Percentiles rank a stretch among this genome's conserved stretches.
Conservation (phyloP, 1,140 invertebrate genomes). For the Pseudomyrmex dendroicus region DNA sequence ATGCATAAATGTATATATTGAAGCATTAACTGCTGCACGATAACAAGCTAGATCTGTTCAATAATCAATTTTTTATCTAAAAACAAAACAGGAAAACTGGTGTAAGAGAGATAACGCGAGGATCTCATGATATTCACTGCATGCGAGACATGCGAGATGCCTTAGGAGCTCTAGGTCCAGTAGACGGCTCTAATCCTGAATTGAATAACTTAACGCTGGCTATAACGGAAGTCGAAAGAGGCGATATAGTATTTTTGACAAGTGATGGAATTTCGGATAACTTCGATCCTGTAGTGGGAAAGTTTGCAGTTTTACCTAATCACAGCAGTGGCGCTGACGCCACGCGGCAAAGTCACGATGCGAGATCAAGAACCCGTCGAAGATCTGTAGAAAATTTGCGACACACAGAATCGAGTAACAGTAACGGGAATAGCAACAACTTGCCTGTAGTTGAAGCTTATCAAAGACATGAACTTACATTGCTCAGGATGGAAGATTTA, state of each 20-base stretch:
- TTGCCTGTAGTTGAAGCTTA: conserved; percentile 92
- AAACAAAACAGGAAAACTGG: conserved; percentile 75
- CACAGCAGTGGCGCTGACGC: conserved; percentile 76
- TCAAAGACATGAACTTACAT: conserved; percentile 92
- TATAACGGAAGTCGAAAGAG: conserved; percentile 92
- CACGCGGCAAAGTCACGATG: conserved; percentile 68
- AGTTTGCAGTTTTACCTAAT: conserved; percentile 90
- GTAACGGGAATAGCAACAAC: conserved; percentile 82
- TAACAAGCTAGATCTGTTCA: background rate
- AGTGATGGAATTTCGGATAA: conserved; percentile 97
- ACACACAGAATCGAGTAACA: conserved; percentile 65
- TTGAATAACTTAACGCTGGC: conserved; percentile 96
- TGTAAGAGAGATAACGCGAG: conserved; percentile 84
- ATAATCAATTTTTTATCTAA: conserved; percentile 1
- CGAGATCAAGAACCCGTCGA: conserved; percentile 83
- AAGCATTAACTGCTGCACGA: background rate
- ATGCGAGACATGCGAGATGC: conserved; percentile 97
- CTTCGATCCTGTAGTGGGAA: conserved; percentile 97
- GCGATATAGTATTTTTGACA: conserved; percentile 95
- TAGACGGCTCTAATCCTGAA: conserved; percentile 95
- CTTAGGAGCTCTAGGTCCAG: conserved; percentile 94
- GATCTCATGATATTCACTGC: conserved; percentile 95
- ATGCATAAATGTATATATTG: no score
- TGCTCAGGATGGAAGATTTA: conserved; percentile 93
- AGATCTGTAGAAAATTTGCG: conserved; percentile 78